Percentiles rank a stretch among this genome's conserved stretches.
phyloP scores from a whole-genome alignment of 2,113 vertebrate genomes.

The Erpornis zantholeuca region DNA sequence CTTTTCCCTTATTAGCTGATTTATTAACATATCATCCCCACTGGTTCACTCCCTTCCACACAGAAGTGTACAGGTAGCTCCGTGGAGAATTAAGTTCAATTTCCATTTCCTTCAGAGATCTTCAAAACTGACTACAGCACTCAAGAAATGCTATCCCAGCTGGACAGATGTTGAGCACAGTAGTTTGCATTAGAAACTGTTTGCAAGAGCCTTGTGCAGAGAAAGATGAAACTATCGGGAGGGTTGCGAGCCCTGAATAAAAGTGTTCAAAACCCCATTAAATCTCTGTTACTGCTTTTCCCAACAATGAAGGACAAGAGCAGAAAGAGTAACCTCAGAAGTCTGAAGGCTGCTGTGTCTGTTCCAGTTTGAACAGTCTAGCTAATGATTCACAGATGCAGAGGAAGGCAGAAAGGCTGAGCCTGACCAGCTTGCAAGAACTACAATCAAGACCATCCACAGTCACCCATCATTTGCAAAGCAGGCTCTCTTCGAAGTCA shows the following conservation, averaged over 20 bases:
- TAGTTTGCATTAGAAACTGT: neutral
- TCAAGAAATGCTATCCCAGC: neutral
- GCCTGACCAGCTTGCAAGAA: neutral
- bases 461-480: constrained; percentile 16
- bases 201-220: neutral
- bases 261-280: constrained; percentile 30
- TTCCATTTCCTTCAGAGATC: constrained; percentile 26
- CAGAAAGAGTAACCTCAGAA: constrained; percentile 31
- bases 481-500: neutral
- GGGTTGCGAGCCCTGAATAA: neutral
- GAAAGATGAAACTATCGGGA: constrained; percentile 1
- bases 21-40: constrained; percentile 1
- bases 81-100: neutral
- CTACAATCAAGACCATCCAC: neutral
- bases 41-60: neutral
- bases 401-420: constrained; percentile 16
- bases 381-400: neutral
- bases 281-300: constrained; percentile 5
- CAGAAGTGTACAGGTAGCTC: neutral
- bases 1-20: neutral
- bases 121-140: neutral
- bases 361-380: constrained; percentile 12
- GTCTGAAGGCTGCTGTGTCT: constrained; percentile 22
- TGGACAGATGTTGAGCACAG: neutral
- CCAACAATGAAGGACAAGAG: constrained; percentile 11